phyloP scores from a whole-genome alignment of 92 coral and sea anemone genomes.

The Actinernus sp. region DNA sequence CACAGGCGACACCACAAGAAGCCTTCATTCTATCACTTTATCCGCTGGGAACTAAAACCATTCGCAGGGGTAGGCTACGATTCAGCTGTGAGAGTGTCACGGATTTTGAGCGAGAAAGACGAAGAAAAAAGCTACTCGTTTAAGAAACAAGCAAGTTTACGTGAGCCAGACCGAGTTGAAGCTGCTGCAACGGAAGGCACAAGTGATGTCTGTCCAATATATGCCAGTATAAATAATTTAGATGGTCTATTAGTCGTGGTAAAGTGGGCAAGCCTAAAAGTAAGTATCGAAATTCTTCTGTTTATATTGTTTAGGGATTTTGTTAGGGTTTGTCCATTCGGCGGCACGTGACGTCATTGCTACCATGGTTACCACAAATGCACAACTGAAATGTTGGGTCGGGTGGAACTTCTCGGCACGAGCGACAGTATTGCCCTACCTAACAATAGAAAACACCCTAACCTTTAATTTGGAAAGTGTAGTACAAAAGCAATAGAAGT shows the following conservation, averaged over 20 bases:
- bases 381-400: no score
- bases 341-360: no score
- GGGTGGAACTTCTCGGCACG: no score
- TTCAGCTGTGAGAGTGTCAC: constrained; percentile 55
- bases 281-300: no score
- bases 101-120: constrained; percentile 39
- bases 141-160: constrained; percentile 5
- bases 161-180: not conserved
- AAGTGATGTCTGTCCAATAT: no score
- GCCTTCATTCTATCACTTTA: constrained; percentile 74
- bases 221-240: constrained; percentile 67
- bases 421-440: no score
- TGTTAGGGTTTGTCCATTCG: no score
- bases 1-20: constrained; percentile 60
- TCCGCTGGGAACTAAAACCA: constrained; percentile 77
- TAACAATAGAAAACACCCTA: no score
- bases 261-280: constrained; percentile 37
- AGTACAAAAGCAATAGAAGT: no score
- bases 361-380: no score
- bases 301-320: no score
- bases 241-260: constrained; percentile 2
- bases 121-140: constrained; percentile 50
- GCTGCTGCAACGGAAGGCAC: constrained; percentile 44
- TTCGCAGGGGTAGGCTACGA: constrained; percentile 27
- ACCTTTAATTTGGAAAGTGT: no score